These are phyloP conservation scores for Trichosurus vulpecula DNA, from an alignment of 2,797 vertebrate species.

Conservation along the genomic window DNA sequence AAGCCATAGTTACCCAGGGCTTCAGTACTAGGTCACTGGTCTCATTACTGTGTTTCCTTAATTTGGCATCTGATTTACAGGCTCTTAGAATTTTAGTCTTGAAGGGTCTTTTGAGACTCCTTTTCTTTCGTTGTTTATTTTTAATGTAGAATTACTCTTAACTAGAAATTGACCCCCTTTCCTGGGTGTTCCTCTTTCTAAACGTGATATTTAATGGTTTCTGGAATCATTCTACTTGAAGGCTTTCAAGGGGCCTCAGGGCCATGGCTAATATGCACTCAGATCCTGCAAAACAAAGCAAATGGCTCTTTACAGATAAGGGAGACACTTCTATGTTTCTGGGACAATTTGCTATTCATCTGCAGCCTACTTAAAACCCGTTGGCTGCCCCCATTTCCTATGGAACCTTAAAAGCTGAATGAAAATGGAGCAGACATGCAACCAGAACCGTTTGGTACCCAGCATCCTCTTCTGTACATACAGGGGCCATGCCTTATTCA, in stretches of 20 bases:
- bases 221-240: slow-evolving; percentile 62
- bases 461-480: neutral
- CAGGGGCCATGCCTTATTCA: neutral
- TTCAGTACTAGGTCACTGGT: neutral
- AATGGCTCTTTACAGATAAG: slow-evolving; percentile 70
- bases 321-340: slow-evolving; percentile 50
- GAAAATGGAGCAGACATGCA: slow-evolving; percentile 62
- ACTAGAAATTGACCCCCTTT: neutral
- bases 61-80: neutral
- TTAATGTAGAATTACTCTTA: neutral
- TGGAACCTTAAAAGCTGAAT: slow-evolving; percentile 57
- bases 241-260: slow-evolving; percentile 67
- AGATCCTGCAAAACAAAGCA: slow-evolving; percentile 47
- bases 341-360: slow-evolving; percentile 38
- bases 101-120: neutral
- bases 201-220: slow-evolving; percentile 9
- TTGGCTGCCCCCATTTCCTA: slow-evolving; percentile 23
- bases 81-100: neutral
- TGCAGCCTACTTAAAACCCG: slow-evolving; percentile 47
- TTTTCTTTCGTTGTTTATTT: slow-evolving; percentile 14
- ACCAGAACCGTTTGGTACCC: slow-evolving; percentile 50
- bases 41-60: neutral
- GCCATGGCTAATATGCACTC: slow-evolving; percentile 63
- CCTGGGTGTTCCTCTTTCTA: neutral
- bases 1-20: neutral